Evolutionary conservation across 2,888 invertebrate species (phyloP).

Genomic region (Drosophila sordidula): DNA sequence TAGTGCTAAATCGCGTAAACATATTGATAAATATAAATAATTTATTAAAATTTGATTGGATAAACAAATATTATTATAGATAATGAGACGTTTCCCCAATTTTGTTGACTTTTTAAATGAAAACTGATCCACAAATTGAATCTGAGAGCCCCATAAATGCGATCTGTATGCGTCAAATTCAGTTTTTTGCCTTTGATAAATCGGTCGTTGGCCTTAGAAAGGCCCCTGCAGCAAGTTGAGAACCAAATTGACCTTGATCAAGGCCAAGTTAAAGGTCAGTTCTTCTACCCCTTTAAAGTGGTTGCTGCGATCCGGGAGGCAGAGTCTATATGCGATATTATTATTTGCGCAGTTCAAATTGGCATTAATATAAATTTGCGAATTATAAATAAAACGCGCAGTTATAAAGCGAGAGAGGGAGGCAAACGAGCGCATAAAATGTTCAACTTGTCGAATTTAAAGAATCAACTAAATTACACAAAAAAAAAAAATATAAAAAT

Average conservation of each 20-base stretch:
- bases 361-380: slow-evolving; percentile 47
- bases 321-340: background rate
- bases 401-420: slow-evolving; percentile 3
- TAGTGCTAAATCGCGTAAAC: too few species aligned
- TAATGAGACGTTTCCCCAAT: background rate
- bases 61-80: background rate
- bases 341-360: slow-evolving; percentile 56
- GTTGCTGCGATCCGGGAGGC: background rate
- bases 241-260: slow-evolving; percentile 11
- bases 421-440: slow-evolving; percentile 28
- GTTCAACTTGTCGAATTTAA: slow-evolving; percentile 44
- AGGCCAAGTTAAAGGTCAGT: slow-evolving; percentile 44
- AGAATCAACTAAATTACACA: slow-evolving; percentile 46
- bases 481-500: slow-evolving; percentile 10
- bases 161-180: background rate
- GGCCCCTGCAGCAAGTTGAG: background rate
- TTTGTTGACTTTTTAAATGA: background rate
- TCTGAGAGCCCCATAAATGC: background rate
- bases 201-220: background rate
- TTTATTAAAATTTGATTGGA: too few species aligned
- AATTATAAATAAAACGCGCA: slow-evolving; percentile 59
- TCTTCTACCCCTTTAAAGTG: background rate
- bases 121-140: background rate
- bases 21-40: too few species aligned
- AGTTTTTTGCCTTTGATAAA: background rate